Base-by-base conservation (phyloP, 2,113 vertebrate species). In the Gallinago jamesoni region DNA sequence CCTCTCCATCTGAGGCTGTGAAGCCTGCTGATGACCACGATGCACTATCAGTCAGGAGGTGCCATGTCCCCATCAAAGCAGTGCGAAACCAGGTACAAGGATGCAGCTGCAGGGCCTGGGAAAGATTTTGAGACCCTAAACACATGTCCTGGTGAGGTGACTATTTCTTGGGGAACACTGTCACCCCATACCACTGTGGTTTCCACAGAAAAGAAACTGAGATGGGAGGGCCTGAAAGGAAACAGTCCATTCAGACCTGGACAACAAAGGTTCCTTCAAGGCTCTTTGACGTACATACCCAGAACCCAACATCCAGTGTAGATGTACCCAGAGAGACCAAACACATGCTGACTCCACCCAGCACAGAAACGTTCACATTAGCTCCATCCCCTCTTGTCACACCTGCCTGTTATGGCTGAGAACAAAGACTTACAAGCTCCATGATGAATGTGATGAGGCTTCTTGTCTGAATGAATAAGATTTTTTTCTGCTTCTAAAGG, bases 1-100 rank as follows among this genome's bases (percentile, higher is more conserved):
- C 4, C 12, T 31, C 24, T 19, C 39, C 6, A 35, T 15, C 8
- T 19, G 5, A 18, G 23, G 23, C 33, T 43, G 30, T 37, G 21
- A 43, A 43, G 30, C 9, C 30, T 86, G 12, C 17, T 64, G 57
- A 56, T 0, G 1, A 52, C 14, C 1, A 3, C 48, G 19, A 31
- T 14, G 31, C 10, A 24, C 8, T 10, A 3, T 31, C 16, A 70
- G 77, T 9, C 3, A 47, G 53, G 6, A 4, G 4, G 6, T 78
- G 37, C 2, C 56, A 20, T 0, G 1, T 82, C 6, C 4, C 14
- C 13, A 45, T 11, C 0, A 1, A 66, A 57, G 23, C 0, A 0
- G 6, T 43, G 20, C 6, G 6, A 74, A 15, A 41, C 57, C 33
- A 48, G 83, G 33, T 27, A 74, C 10, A 33, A 9, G 12, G 33